Conservation (phyloP, 1,140 invertebrate genomes). For the Drosophila mauritiana region DNA sequence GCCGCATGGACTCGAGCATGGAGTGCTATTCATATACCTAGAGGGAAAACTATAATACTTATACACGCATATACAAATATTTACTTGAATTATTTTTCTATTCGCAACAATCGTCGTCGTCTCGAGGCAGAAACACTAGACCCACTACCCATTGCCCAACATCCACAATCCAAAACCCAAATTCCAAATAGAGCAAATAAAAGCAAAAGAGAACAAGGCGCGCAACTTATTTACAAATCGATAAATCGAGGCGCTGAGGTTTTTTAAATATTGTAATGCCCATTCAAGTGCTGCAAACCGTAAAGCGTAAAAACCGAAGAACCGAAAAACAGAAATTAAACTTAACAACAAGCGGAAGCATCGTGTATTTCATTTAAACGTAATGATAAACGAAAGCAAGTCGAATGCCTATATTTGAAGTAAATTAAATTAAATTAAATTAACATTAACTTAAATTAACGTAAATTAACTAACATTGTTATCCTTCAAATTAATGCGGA, state of each 20-base stretch:
- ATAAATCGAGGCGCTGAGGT: constrained; percentile 64
- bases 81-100: constrained; percentile 83
- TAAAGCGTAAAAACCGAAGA: constrained; percentile 24
- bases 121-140: constrained; percentile 33
- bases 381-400: constrained; percentile 57
- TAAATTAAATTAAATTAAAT: constrained; percentile 35
- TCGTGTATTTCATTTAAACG: constrained; percentile 57
- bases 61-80: constrained; percentile 75
- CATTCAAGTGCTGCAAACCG: constrained; percentile 52
- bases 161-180: constrained; percentile 7
- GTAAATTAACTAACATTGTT: constrained; percentile 68
- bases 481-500: constrained; percentile 81
- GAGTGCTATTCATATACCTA: constrained; percentile 69
- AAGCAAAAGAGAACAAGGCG: constrained; percentile 43
- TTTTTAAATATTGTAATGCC: constrained; percentile 71
- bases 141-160: constrained; percentile 15
- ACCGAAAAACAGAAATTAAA: constrained; percentile 35
- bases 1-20: constrained; percentile 22
- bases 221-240: constrained; percentile 70
- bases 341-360: constrained; percentile 25
- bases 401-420: constrained; percentile 72
- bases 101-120: constrained; percentile 69
- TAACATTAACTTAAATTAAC: constrained; percentile 43
- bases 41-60: constrained; percentile 74
- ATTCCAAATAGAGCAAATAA: constrained; percentile 35